phyloP scores from a whole-genome alignment of 2,797 vertebrate genomes.

The Amazona ochrocephala region DNA sequence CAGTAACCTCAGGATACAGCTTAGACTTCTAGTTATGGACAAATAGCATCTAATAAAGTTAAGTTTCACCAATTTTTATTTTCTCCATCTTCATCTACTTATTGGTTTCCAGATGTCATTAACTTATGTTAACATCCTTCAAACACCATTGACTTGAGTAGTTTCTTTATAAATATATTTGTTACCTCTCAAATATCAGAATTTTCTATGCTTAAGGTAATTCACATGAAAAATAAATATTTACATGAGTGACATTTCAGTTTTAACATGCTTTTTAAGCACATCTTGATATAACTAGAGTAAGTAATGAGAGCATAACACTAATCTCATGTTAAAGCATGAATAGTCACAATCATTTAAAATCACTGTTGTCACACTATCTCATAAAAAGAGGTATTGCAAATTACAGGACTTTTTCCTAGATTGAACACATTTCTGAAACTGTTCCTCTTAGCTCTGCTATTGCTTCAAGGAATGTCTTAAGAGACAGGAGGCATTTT shows the following conservation, averaged over 20 bases:
- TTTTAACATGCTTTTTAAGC: background rate
- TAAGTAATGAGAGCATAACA: background rate
- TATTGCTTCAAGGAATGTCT: background rate
- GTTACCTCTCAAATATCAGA: background rate
- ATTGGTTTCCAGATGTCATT: background rate
- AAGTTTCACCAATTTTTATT: background rate
- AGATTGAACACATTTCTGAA: background rate
- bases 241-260: background rate
- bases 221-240: background rate
- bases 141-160: background rate
- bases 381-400: background rate
- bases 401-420: background rate
- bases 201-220: background rate
- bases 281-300: background rate
- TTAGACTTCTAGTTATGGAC: background rate
- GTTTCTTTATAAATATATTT: background rate
- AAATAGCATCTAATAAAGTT: background rate
- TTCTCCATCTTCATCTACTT: background rate
- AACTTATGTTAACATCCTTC: background rate
- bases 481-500: background rate
- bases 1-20: background rate
- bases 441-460: background rate
- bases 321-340: background rate
- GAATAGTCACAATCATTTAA: background rate
- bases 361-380: background rate